Evolutionary conservation across 2,888 invertebrate genomes (phyloP), one percentile per base, ranked within the genome.

Genomic region (Drosophila mulleri): DNA sequence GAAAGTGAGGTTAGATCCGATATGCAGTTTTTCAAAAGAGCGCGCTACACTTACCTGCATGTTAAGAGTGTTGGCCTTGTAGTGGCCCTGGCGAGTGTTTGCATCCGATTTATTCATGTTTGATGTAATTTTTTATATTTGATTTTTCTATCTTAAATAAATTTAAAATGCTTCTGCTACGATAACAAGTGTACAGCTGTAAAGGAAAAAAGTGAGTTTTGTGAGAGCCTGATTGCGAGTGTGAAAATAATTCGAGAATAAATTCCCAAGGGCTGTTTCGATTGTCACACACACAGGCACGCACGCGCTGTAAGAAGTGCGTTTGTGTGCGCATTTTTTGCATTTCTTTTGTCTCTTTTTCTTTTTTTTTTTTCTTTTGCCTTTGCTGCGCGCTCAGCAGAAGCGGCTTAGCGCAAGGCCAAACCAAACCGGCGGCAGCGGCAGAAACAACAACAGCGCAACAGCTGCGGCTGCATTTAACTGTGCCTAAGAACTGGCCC

Each of bases 11-110:
- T 86, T 86, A 82, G 11, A 3, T 23, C 2, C 35, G 69, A 67
- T 63, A 41, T 32, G 3, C 32, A 20, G 14, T 47, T 41, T 23
- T 1, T 5, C 23, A 14, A 53, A 41, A 11, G 20, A 12, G 29
- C 16, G 68, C 94, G 94, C 37, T 4, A 2, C 9, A 47, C 65
- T 65, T 94, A 97, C 97, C 91, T 95, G 96, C 1, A 94, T 94
- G 85, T 96, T 96, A 78, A 96, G 95, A 23, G 96, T 95, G 90
- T 95, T 95, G 92, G 96, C 96, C 93, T 98, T 98, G 93, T 96
- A 98, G 12, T 95, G 94, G 58, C 95, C 94, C 79, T 96, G 93
- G 83, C 97, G 95, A 50, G 94, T 93, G 16, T 92, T 70, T 29
- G 82, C 78, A 26, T 92, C 92, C 67, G 90, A 74, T 78, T 90